Evolutionary conservation across 2,888 invertebrate species (phyloP).

Genomic region (Mesorhabditis sp.): DNA sequence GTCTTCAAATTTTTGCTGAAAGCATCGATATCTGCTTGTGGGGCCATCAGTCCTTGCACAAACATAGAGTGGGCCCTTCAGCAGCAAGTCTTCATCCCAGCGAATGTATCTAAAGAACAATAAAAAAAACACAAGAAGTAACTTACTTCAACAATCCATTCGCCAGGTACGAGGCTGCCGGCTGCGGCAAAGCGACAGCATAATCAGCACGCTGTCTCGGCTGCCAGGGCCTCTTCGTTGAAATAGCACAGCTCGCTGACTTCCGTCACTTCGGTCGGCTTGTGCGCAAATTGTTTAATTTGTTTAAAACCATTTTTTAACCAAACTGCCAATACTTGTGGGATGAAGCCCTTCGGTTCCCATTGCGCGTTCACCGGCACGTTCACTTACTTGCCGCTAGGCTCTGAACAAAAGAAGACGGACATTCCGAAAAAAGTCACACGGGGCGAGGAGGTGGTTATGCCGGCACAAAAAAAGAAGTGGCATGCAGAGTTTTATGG

Average conservation of each 20-base stretch:
- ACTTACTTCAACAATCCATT: conserved; percentile 24
- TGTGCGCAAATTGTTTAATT: too few relatives aligned
- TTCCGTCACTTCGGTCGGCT: too few relatives aligned
- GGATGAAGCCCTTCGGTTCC: conserved; percentile 40
- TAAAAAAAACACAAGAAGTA: too few relatives aligned
- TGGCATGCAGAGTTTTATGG: too few relatives aligned
- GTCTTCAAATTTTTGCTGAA: conserved; percentile 22
- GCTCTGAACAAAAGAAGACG: too few relatives aligned
- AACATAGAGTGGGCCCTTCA: conserved; percentile 42
- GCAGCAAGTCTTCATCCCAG: conserved; percentile 30
- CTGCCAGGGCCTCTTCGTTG: neutral
- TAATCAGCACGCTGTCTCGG: conserved; percentile 24
- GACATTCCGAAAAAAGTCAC: too few relatives aligned
- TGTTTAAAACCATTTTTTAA: conserved; percentile 8
- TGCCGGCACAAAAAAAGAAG: too few relatives aligned
- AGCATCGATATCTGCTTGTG: too few relatives aligned
- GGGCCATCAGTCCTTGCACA: too few relatives aligned
- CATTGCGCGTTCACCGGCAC: conserved; percentile 28
- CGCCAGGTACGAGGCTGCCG: conserved; percentile 29
- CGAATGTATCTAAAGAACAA: conserved; percentile 18
- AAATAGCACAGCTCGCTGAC: neutral
- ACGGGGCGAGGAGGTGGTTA: too few relatives aligned
- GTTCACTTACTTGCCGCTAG: too few relatives aligned
- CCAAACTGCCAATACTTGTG: conserved; percentile 22
- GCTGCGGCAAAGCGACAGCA: conserved; percentile 29